Conservation (phyloP, 2,797 vertebrate species). For the Sylvilagus floridanus region DNA sequence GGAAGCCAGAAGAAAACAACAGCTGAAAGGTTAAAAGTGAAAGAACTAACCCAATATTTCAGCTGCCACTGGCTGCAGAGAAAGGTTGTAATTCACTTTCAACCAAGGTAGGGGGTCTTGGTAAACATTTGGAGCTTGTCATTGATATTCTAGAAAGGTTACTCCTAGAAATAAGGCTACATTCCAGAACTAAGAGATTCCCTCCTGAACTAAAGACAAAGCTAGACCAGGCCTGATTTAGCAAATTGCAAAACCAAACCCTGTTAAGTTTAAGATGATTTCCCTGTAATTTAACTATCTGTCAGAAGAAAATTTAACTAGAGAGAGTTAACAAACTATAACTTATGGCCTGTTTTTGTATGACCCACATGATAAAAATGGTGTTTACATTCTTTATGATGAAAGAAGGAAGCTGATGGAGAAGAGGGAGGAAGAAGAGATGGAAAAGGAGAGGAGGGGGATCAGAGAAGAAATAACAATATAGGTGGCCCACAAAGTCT, state of each 20-base stretch:
- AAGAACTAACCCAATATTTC: not conserved
- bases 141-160: not conserved
- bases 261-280: not conserved
- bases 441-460: not conserved
- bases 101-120: not conserved
- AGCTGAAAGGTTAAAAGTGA: not conserved
- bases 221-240: not conserved
- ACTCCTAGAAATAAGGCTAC: not conserved
- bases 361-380: not conserved
- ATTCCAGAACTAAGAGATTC: not conserved
- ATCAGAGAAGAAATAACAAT: not conserved
- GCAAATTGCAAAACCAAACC: not conserved
- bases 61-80: not conserved
- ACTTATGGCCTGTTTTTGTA: not conserved
- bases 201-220: not conserved
- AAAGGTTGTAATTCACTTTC: not conserved
- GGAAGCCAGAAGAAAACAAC: not conserved
- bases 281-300: slow-evolving; percentile 12
- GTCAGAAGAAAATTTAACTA: slow-evolving; percentile 2
- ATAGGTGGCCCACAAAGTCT: not conserved
- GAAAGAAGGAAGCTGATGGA: not conserved
- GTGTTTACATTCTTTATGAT: not conserved
- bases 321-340: not conserved
- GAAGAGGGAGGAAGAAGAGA: not conserved
- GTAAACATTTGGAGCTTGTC: not conserved